Percentiles rank a stretch among this genome's conserved stretches.
These are phyloP conservation scores for Cinara cedri DNA, from an alignment of 2,888 invertebrate species.

Conservation along the genomic window DNA sequence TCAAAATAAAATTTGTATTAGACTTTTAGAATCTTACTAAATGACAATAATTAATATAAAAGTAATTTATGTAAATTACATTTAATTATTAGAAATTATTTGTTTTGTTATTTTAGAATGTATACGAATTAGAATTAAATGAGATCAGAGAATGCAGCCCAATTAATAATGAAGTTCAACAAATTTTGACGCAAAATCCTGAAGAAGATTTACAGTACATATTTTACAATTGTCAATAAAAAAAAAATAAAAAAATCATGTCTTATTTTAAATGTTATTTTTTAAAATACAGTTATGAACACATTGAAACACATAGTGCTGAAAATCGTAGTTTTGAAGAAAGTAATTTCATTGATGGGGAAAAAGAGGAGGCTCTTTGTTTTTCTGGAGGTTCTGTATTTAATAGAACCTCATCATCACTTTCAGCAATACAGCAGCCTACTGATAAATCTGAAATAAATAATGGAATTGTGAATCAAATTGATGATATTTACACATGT, in stretches of 20 bases:
- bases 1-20: too few species aligned
- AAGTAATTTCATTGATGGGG: neutral
- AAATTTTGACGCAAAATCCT: constrained; percentile 11
- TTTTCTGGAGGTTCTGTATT: neutral
- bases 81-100: too few species aligned
- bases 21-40: too few species aligned
- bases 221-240: neutral
- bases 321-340: neutral
- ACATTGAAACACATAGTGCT: too few species aligned
- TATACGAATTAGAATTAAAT: neutral
- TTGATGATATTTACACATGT: neutral
- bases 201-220: constrained; percentile 28
- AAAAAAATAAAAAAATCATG: neutral
- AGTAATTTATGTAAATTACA: too few species aligned
- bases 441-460: neutral
- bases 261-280: neutral
- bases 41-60: too few species aligned
- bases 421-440: constrained; percentile 5
- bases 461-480: neutral
- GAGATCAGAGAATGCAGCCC: constrained; percentile 28
- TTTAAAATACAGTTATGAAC: neutral
- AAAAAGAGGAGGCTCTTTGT: constrained; percentile 18
- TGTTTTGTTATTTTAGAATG: constrained; percentile 5
- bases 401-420: neutral
- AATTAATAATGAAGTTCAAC: constrained; percentile 20